Conservation (phyloP, 2,888 invertebrate species). For the Deroplatys truncata region DNA sequence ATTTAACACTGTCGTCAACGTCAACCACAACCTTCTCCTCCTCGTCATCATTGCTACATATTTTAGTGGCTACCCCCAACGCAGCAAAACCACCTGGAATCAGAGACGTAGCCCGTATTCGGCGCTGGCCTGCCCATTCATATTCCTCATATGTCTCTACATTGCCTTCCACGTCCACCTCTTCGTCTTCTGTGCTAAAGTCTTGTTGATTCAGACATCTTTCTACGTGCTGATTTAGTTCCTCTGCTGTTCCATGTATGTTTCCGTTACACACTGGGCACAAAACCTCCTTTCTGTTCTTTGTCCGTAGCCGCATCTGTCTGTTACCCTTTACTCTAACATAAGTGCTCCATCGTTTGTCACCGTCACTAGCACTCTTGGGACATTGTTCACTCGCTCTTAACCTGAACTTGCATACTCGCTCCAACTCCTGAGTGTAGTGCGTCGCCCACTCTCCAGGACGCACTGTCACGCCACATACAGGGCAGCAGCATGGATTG, state of each 20-base stretch:
- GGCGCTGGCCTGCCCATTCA: slow-evolving; percentile 59
- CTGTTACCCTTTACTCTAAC: slow-evolving; percentile 45
- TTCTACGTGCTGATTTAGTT: slow-evolving; percentile 47
- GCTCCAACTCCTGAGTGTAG: slow-evolving; percentile 44
- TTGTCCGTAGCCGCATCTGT: slow-evolving; percentile 43
- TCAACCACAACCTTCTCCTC: not conserved
- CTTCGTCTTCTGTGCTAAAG: slow-evolving; percentile 20
- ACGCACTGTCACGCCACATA: slow-evolving; percentile 46
- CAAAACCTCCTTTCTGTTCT: slow-evolving; percentile 37
- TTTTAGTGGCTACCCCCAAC: not conserved
- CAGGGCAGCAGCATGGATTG: slow-evolving; percentile 42
- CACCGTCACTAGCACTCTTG: not conserved
- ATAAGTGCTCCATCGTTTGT: slow-evolving; percentile 40
- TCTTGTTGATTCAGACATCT: slow-evolving; percentile 37
- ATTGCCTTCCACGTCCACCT: slow-evolving; percentile 31
- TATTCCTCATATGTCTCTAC: slow-evolving; percentile 70
- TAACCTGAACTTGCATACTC: slow-evolving; percentile 35
- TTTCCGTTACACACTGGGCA: slow-evolving; percentile 47
- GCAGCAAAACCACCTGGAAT: not conserved
- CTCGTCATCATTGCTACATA: not conserved
- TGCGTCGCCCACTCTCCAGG: slow-evolving; percentile 45
- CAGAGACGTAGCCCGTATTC: not conserved
- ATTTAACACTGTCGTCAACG: not conserved
- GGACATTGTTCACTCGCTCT: not conserved
- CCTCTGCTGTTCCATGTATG: slow-evolving; percentile 43